Percentiles rank a stretch among this genome's conserved stretches.
Conservation (phyloP, 2,797 vertebrate genomes). For the Sylvia borin region DNA sequence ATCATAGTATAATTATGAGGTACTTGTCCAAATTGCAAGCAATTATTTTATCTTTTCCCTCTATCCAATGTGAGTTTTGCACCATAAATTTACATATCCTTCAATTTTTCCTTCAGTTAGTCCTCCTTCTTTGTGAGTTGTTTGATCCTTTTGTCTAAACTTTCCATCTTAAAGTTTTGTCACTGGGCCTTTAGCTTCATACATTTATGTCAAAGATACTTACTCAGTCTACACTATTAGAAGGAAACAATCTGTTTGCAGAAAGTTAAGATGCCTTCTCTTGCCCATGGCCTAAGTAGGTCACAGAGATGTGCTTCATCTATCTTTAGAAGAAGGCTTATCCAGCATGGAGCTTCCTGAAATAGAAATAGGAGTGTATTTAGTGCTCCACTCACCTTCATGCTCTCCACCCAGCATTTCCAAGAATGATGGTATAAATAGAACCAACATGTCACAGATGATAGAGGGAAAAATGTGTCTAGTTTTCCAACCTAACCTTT, state of each 20-base stretch:
- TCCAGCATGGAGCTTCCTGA: not conserved
- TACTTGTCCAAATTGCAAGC: not conserved
- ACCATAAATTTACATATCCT: not conserved
- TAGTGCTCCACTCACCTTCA: not conserved
- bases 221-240: not conserved
- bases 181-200: not conserved
- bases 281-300: not conserved
- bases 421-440: conserved; percentile 33
- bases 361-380: conserved; percentile 8
- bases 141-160: not conserved
- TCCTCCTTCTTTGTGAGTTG: not conserved
- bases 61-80: not conserved
- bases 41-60: not conserved
- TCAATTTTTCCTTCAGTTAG: not conserved
- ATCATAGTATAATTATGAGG: not conserved
- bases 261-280: not conserved
- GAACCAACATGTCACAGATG: not conserved
- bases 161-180: not conserved
- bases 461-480: not conserved
- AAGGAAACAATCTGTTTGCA: not conserved
- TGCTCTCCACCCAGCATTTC: not conserved
- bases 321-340: conserved; percentile 7
- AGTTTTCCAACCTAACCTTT: not conserved
- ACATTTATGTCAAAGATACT: not conserved
- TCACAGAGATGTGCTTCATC: not conserved